phyloP scores from a whole-genome alignment of 1,140 invertebrate genomes.

The Bombus affinis region DNA sequence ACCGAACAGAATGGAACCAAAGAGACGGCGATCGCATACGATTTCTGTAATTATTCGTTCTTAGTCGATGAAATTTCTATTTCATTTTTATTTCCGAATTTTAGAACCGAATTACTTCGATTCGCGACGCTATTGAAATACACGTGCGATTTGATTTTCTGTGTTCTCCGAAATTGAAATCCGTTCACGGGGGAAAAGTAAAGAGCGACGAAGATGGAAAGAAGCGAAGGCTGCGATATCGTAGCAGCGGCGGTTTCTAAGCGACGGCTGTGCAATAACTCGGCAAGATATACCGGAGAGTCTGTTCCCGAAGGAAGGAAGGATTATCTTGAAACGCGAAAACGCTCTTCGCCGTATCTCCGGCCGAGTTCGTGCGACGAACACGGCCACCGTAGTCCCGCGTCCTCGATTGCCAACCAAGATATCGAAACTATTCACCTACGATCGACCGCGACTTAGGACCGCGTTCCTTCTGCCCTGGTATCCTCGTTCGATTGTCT shows the following conservation, averaged over 20 bases:
- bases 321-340: slow-evolving; percentile 80
- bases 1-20: too few species aligned
- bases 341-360: slow-evolving; percentile 80
- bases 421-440: slow-evolving; percentile 57
- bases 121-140: too few species aligned
- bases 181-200: background rate
- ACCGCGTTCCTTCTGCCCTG: background rate
- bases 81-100: too few species aligned
- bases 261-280: slow-evolving; percentile 70
- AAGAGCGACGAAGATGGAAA: slow-evolving; percentile 1
- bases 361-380: slow-evolving; percentile 37
- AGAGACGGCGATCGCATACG: too few species aligned
- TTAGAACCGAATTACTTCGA: background rate
- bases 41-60: too few species aligned
- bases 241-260: slow-evolving; percentile 43
- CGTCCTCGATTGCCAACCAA: slow-evolving; percentile 21
- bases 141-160: background rate
- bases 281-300: slow-evolving; percentile 67
- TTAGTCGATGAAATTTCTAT: too few species aligned
- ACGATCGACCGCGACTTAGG: slow-evolving; percentile 33
- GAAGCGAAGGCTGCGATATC: slow-evolving; percentile 40
- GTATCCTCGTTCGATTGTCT: slow-evolving; percentile 13
- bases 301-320: slow-evolving; percentile 53
- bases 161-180: background rate
- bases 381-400: slow-evolving; percentile 39